These are phyloP conservation scores for Piezodorus guildinii DNA, from an alignment of 1,140 invertebrate species.

Conservation along the genomic window DNA sequence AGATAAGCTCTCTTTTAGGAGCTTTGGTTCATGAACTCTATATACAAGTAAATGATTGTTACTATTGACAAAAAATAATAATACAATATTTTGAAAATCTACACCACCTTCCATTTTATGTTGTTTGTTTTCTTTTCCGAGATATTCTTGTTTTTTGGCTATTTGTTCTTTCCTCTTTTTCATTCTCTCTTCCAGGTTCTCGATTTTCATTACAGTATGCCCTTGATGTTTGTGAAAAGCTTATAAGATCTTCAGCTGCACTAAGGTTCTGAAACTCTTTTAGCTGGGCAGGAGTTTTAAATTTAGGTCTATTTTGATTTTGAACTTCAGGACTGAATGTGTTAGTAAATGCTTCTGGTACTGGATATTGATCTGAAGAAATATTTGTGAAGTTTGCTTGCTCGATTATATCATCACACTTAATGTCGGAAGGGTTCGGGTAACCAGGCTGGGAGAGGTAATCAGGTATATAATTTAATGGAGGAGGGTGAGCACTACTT, in stretches of 20 bases:
- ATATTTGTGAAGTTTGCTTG: not conserved
- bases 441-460: too few species aligned
- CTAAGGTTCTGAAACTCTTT: constrained; percentile 4
- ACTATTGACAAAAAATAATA: too few species aligned
- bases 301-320: not conserved
- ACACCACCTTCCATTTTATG: too few species aligned
- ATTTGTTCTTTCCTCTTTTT: too few species aligned
- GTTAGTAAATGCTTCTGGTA: not conserved
- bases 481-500: not conserved
- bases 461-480: not conserved
- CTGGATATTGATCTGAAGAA: not conserved
- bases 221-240: not conserved
- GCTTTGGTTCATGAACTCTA: too few species aligned
- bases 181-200: not conserved
- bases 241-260: not conserved
- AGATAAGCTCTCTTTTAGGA: too few species aligned
- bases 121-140: too few species aligned
- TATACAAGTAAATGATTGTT: too few species aligned
- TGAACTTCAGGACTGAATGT: not conserved
- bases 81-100: too few species aligned
- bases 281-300: constrained; percentile 17
- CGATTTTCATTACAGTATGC: not conserved
- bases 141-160: too few species aligned
- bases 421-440: not conserved
- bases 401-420: not conserved